Evolutionary conservation across 2,888 invertebrate genomes (phyloP), one percentile per base, ranked within the genome.

Genomic region (Agriopis leucophaearia): DNA sequence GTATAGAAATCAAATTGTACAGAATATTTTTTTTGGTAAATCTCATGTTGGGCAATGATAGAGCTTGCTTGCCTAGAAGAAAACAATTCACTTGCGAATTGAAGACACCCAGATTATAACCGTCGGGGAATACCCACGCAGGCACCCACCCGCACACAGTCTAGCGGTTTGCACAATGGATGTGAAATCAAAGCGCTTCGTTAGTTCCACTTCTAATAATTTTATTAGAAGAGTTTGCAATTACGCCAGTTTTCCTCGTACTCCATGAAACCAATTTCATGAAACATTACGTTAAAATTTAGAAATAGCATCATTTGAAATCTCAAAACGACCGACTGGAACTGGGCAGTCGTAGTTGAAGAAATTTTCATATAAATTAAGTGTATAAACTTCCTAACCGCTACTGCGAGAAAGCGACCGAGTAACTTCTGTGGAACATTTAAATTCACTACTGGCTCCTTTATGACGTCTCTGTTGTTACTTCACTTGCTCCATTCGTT

Each of bases 361-460:
- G 80, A 85, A 87, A 88, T 88, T 88, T 88, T 89, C 88, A 89
- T 89, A 88, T 88, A 89, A 88, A 90, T 88, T 84, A 88, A 86
- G 81, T 82, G 85, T 83, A 79, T 75, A 84, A 87, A 86, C 81
- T 88, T 88, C 76, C 80, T 79, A 79, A 81, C 81, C 79, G 77
- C 78, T 77, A 80, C 73, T 71, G 77, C 69, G 77, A 85, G 82
- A 82, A 82, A 76, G 75, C 76, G 79, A 79, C 75, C 75, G 77
- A 74, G 74, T 79, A 81, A 86, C 84, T 86, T 86, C 75, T 81
- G 76, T 69, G 68, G 77, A 78, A 82, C 81, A 86, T 84, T 85
- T 83, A 85, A 82, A 83, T 85, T 82, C 77, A 78, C 80, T 78
- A 78, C 77, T 74, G 73, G 66, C 71, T 76, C 73, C 78, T 78